Base-by-base conservation (phyloP, 2,113 vertebrate species). In the Percopsis transmontana region DNA sequence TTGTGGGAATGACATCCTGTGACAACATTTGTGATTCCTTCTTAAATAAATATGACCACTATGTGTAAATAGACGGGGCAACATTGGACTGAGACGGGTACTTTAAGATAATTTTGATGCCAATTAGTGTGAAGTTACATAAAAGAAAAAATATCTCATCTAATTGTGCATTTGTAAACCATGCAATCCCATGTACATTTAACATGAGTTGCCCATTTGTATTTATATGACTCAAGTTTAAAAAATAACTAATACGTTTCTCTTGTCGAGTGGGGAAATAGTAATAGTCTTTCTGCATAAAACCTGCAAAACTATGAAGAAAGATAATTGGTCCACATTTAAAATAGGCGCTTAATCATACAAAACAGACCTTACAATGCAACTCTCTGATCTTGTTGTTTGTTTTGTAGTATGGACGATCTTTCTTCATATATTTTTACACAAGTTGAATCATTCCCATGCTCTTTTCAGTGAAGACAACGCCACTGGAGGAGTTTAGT, bases 361-460 rank as follows among this genome's bases (percentile, higher is more conserved):
- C 48, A 20, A 51, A 5, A n/a, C n/a, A n/a, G n/a, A n/a, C n/a
- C n/a, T n/a, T n/a, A n/a, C n/a, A n/a, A n/a, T n/a, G n/a, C n/a
- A n/a, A n/a, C n/a, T n/a, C 27, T 2, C 27, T 33, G 27, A 33
- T 33, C 4, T 33, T 33, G 4, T 33, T 33, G 4, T 3, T 33
- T 33, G 27, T 33, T 3, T 33, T 5, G 27, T 33, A 33, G 27
- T 33, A 33, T 33, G n/a, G 11, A 53, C 51, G n/a, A n/a, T 53
- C 5, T 53, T 53, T 14, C 10, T 57, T 27, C 44, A 47, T 16
- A 5, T n/a, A 14, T 47, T 15, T n/a, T n/a, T n/a, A 2, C n/a
- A 16, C 44, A 5, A 16, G 44, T 1, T n/a, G 52, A 68, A 73
- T 71, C 45, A 42, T 64, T 72, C 80, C 69, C 74, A 73, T 73